These are phyloP conservation scores for Sinosuthora webbiana DNA, from an alignment of 2,113 vertebrate genomes.

Conservation along the genomic window DNA sequence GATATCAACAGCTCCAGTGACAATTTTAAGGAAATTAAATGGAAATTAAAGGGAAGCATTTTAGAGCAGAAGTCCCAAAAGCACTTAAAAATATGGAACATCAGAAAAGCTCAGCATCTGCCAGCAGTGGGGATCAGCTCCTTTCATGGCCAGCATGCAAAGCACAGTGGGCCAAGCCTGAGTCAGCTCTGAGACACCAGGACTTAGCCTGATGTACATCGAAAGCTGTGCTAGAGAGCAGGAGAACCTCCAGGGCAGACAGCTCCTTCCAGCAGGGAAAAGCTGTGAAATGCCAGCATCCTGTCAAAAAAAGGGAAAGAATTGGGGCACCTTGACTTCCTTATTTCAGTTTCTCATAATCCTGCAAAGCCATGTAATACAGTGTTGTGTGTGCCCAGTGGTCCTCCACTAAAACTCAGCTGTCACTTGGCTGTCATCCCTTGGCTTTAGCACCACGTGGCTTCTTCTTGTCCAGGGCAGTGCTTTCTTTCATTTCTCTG, in stretches of 20 bases:
- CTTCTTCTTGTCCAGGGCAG: background rate
- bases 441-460: background rate
- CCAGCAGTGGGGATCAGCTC: background rate
- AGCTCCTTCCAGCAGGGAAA: background rate
- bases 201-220: background rate
- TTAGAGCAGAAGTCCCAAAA: constrained; percentile 45
- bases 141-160: background rate
- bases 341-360: background rate
- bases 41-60: constrained; percentile 41
- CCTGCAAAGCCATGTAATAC: background rate
- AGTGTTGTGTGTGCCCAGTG: background rate
- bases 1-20: constrained; percentile 41
- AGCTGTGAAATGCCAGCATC: background rate
- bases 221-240: background rate
- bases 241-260: background rate
- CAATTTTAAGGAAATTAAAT: constrained; percentile 61
- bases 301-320: background rate
- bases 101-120: background rate
- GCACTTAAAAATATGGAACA: constrained; percentile 12
- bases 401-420: background rate
- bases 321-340: background rate
- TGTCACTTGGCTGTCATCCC: background rate
- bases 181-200: background rate
- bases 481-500: background rate
- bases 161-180: background rate